phyloP scores from a whole-genome alignment of 1,140 invertebrate genomes.

The Drosophila biarmipes region DNA sequence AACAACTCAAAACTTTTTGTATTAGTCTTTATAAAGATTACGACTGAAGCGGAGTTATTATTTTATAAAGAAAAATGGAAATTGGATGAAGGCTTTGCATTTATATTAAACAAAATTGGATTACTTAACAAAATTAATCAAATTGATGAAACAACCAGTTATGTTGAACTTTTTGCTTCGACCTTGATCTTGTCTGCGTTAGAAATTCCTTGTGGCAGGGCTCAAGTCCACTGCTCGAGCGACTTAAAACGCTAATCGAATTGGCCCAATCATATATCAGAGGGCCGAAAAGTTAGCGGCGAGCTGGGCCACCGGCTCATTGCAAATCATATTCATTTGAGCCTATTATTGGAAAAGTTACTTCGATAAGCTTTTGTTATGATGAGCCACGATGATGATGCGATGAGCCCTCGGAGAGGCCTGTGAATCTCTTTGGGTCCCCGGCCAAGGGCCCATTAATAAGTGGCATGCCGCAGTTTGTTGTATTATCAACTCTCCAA shows the following conservation, averaged over 20 bases:
- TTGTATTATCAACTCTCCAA: conserved; percentile 67
- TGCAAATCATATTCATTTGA: conserved; percentile 71
- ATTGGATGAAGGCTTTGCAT: no score
- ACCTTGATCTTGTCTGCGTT: background rate
- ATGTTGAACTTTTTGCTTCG: no score
- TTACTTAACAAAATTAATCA: no score
- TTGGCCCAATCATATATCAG: conserved; percentile 24
- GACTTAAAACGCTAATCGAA: conserved; percentile 27
- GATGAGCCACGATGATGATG: conserved; percentile 58
- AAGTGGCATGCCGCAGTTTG: conserved; percentile 60
- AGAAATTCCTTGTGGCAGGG: conserved; percentile 2
- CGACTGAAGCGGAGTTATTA: no score
- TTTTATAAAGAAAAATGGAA: no score
- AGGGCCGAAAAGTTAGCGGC: conserved; percentile 42
- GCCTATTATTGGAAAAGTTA: conserved; percentile 83
- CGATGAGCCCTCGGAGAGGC: conserved; percentile 37
- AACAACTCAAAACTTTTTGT: background rate
- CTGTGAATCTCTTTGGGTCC: conserved; percentile 44
- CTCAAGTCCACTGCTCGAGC: conserved; percentile 17
- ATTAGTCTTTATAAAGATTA: no score
- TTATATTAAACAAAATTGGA: no score
- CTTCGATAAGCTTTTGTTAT: conserved; percentile 78
- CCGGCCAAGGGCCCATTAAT: conserved; percentile 69
- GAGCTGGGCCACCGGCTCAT: conserved; percentile 30
- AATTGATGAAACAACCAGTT: no score